A percentile compares a stretch with the other conserved stretches of the same genome.
Evolutionary conservation across 1,140 invertebrate genomes (phyloP).

Genomic region (Cyphomyrmex costatus): DNA sequence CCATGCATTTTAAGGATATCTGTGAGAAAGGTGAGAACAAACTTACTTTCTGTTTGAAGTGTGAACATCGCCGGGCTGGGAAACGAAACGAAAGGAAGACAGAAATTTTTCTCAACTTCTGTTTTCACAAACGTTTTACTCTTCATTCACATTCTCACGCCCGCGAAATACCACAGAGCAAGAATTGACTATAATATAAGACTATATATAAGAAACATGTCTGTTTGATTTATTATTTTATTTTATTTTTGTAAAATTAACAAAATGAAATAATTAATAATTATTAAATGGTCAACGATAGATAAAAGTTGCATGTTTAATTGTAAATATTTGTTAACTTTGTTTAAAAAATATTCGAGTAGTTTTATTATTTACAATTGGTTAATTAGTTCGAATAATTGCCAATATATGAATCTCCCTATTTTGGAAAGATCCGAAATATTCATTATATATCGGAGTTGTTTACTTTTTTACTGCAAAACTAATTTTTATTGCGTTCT

Average conservation of each 20-base stretch:
- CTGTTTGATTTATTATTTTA: not conserved
- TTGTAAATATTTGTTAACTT: not conserved
- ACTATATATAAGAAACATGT: too few relatives aligned
- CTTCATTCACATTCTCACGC: not conserved
- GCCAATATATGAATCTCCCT: not conserved
- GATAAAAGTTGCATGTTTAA: not conserved
- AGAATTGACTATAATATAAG: too few relatives aligned
- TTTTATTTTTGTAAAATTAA: not conserved
- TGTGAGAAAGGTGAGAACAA: slow-evolving; percentile 94
- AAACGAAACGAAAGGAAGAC: not conserved
- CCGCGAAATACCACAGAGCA: not conserved
- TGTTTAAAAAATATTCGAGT: not conserved
- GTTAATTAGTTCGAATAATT: not conserved
- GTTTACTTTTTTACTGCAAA: not conserved
- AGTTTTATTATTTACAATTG: not conserved
- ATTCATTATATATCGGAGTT: not conserved
- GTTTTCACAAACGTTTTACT: slow-evolving; percentile 41
- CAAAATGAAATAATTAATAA: not conserved
- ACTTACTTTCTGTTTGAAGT: slow-evolving; percentile 43
- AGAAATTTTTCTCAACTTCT: slow-evolving; percentile 13
- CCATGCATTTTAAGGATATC: slow-evolving; percentile 96
- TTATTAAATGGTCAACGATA: not conserved
- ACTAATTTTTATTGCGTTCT: not conserved
- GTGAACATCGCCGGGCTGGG: slow-evolving; percentile 62
- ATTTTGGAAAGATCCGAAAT: not conserved